A percentile compares a stretch with the other conserved stretches of the same genome.
Conservation (phyloP, 2,113 vertebrate species). For the Hippocampus abdominalis region DNA sequence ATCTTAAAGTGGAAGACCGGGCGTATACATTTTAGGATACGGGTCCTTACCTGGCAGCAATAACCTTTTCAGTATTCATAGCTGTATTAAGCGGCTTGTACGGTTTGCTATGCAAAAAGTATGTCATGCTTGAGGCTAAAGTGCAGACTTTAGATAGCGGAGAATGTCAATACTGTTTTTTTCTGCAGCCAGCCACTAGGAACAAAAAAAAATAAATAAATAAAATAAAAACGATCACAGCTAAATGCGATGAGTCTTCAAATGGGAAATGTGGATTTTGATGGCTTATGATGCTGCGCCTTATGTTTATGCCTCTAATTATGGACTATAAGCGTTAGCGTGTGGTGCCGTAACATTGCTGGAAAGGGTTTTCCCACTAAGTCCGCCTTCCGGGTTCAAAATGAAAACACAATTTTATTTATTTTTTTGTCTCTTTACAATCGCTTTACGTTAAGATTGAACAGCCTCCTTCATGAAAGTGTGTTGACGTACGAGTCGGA, state of each 20-base stretch:
- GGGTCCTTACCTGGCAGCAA: neutral
- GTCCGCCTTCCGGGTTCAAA: slow-evolving; percentile 24
- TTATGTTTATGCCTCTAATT: neutral
- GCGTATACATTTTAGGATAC: slow-evolving; percentile 13
- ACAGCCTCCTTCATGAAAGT: neutral
- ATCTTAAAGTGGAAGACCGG: slow-evolving; percentile 12
- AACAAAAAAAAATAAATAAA: no score
- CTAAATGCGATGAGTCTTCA: neutral
- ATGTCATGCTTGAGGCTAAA: slow-evolving; percentile 24
- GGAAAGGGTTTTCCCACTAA: slow-evolving; percentile 7
- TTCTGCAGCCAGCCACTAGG: neutral
- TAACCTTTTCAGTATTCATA: slow-evolving; percentile 41
- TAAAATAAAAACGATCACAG: neutral
- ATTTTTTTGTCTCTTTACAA: neutral
- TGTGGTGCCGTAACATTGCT: slow-evolving; percentile 7
- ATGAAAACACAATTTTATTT: neutral
- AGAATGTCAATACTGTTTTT: neutral
- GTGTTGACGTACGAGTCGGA: slow-evolving; percentile 27
- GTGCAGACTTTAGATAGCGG: slow-evolving; percentile 6
- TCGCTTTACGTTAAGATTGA: neutral
- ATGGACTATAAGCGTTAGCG: neutral
- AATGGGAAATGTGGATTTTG: neutral
- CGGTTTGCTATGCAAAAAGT: slow-evolving; percentile 6
- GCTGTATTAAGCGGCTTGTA: slow-evolving; percentile 10
- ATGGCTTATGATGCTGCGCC: neutral